Evolutionary conservation across 2,888 invertebrate species (phyloP).

Genomic region (Microctonus hyperodae): DNA sequence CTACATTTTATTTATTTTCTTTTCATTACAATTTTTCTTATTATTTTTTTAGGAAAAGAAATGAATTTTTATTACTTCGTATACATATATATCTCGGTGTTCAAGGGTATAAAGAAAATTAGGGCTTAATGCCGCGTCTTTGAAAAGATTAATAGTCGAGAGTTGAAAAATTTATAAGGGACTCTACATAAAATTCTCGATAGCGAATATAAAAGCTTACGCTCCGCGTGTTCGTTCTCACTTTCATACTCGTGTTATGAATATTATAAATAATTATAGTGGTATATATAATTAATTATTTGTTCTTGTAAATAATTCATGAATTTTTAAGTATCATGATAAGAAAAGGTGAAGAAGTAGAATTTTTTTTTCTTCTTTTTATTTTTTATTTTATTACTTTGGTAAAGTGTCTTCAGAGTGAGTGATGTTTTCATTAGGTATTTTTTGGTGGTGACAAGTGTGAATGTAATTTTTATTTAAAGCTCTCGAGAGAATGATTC

Average conservation of each 20-base stretch:
- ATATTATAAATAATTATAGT: neutral
- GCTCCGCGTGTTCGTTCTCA: neutral
- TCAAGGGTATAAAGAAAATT: neutral
- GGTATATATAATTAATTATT: neutral
- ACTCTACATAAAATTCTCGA: neutral
- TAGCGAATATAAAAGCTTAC: neutral
- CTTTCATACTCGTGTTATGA: neutral
- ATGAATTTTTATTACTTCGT: neutral
- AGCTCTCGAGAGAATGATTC: slow-evolving; percentile 5
- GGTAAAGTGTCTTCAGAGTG: neutral
- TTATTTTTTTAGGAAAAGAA: no score
- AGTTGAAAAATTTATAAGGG: slow-evolving; percentile 2
- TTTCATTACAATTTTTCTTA: neutral
- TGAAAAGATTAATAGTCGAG: neutral
- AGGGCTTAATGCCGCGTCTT: neutral
- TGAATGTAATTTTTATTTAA: neutral
- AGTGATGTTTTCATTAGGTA: neutral
- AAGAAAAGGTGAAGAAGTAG: neutral
- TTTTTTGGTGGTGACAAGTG: neutral
- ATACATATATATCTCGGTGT: neutral
- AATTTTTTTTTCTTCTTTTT: neutral
- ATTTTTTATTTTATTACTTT: no score
- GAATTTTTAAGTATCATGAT: neutral
- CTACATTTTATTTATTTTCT: neutral
- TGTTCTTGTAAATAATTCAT: neutral